Evolutionary conservation across 2,797 vertebrate genomes (phyloP), one percentile per base, ranked within the genome.

Genomic region (Hippoglossus hippoglossus): DNA sequence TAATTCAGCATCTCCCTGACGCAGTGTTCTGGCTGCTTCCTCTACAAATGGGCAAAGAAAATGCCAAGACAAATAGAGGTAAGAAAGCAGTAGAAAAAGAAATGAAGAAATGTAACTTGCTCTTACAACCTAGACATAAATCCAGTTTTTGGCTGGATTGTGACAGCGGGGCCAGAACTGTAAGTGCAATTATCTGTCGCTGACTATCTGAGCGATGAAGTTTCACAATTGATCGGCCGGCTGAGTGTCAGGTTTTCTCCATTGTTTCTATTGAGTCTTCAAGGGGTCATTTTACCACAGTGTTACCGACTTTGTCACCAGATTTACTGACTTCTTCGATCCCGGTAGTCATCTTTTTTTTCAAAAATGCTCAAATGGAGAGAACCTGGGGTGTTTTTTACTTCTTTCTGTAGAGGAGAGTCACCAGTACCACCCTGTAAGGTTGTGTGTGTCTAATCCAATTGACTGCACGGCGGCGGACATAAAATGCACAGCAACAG

Each of bases 1-100:
- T 91, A 91, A 92, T 83, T 88, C 82, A 79, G 78, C 74, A 28
- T 75, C 76, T 90, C 81, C 66, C 79, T 80, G 85, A 82, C 68
- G 28, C 55, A 21, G 67, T 57, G 74, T 83, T 89, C 89, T 91
- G 91, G 86, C 87, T 69, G 82, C 51, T 58, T 57, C 74, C 55
- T 58, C 67, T 26, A n/a, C 76, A 87, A 83, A 79, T 80, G 79
- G 70, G 50, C 77, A 80, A 65, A 64, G 36, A 18, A 68, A 81
- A 80, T 79, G 84, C 73, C 82, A 85, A 75, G 79, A 90, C 68
- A 84, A 84, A 71, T 59, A 75, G 73, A 89, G 79, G 86, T 90
- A 66, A 84, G 47, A 67, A 68, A 75, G 64, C 67, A 73, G 31
- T n/a, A 58, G 59, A 58, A 34, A 25, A 44, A 73, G 6, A 51